Evolutionary conservation across 2,113 vertebrate species (phyloP).

Genomic region (Megalops atlanticus): DNA sequence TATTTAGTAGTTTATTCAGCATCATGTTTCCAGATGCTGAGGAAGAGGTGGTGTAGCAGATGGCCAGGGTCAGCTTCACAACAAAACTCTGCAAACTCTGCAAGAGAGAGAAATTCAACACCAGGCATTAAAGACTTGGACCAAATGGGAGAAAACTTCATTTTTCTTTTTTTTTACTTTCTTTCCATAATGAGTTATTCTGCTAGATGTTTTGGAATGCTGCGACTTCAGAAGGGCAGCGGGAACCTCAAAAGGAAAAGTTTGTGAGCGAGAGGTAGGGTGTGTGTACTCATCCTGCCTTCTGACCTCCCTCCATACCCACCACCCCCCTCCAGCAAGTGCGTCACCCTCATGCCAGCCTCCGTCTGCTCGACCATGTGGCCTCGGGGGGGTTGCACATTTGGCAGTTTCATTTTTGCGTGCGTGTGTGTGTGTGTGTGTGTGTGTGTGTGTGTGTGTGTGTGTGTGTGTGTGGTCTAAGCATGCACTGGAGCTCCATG

Average conservation of each 20-base stretch:
- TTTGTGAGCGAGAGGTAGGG: neutral
- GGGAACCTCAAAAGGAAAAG: neutral
- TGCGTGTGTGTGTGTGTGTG: neutral
- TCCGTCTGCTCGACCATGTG: neutral
- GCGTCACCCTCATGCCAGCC: neutral
- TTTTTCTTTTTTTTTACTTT: neutral
- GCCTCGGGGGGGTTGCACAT: neutral
- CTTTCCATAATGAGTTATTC: neutral
- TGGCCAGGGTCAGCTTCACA: conserved; percentile 2
- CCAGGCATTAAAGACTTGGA: neutral
- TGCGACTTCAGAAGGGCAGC: too few species aligned
- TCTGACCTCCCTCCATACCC: neutral
- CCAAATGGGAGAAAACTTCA: conserved; percentile 4
- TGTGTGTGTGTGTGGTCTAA: neutral
- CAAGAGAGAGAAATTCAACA: neutral
- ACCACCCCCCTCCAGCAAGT: neutral
- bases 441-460: neutral
- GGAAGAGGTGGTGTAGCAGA: conserved; percentile 14
- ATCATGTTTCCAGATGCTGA: conserved; percentile 23
- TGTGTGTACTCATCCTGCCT: neutral
- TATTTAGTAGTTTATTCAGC: conserved; percentile 10
- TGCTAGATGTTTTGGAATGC: neutral
- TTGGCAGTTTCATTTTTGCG: too few species aligned
- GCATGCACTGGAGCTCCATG: too few species aligned
- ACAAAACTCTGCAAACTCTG: neutral